phyloP scores from a whole-genome alignment of 2,113 vertebrate genomes.

The Pardalotus punctatus region DNA sequence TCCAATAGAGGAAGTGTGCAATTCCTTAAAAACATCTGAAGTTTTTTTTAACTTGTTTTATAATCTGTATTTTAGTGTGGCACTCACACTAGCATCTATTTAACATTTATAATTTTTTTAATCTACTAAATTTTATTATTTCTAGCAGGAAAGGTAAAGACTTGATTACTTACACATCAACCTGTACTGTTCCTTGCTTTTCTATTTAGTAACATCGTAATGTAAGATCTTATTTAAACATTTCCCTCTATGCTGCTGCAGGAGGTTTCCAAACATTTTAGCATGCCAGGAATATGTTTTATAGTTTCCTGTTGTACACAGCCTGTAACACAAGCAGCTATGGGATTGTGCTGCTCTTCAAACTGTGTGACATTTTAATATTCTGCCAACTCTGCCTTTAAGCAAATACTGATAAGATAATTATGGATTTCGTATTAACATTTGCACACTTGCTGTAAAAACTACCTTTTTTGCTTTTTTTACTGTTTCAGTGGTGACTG shows the following conservation, averaged over 20 bases:
- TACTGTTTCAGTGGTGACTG: not conserved
- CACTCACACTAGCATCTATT: not conserved
- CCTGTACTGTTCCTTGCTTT: not conserved
- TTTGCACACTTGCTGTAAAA: not conserved
- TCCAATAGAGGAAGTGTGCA: not conserved
- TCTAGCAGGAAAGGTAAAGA: not conserved
- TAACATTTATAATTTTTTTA: not conserved
- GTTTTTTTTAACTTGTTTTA: not conserved
- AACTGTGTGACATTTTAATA: constrained; percentile 2
- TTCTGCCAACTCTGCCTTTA: not conserved
- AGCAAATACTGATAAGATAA: constrained; percentile 2
- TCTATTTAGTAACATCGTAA: not conserved
- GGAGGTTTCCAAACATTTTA: not conserved
- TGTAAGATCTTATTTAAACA: not conserved
- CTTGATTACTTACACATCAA: not conserved
- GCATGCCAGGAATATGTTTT: not conserved
- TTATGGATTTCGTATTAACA: not conserved
- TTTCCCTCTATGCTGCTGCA: not conserved
- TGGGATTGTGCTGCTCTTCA: not conserved
- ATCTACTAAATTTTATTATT: not conserved
- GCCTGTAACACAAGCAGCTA: not conserved
- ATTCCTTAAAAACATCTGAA: not conserved
- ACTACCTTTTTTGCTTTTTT: not conserved
- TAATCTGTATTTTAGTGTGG: not conserved
- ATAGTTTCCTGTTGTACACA: not conserved